phyloP scores from a whole-genome alignment of 2,797 vertebrate species.

The Anolis apletophallus region DNA sequence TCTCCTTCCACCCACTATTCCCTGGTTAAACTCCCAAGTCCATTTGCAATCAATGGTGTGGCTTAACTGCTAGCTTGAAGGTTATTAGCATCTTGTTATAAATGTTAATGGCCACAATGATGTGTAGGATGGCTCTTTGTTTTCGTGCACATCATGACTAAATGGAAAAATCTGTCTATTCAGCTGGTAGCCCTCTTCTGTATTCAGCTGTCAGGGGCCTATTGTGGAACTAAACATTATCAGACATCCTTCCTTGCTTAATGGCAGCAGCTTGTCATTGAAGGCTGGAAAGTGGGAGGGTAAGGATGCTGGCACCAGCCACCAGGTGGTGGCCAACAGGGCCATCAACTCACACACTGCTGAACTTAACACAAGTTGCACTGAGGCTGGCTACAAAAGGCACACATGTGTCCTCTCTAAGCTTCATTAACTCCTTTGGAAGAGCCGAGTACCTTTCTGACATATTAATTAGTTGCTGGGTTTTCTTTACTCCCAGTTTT shows the following conservation, averaged over 20 bases:
- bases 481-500: constrained; percentile 72
- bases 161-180: constrained; percentile 56
- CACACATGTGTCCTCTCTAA: constrained; percentile 77
- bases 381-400: constrained; percentile 60
- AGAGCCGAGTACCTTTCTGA: constrained; percentile 77
- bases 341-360: constrained; percentile 40
- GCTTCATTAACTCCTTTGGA: constrained; percentile 78
- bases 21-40: constrained; percentile 58
- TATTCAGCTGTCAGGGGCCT: constrained; percentile 55
- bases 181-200: constrained; percentile 47
- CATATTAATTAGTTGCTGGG: constrained; percentile 86
- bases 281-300: constrained; percentile 33
- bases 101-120: constrained; percentile 55
- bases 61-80: constrained; percentile 62
- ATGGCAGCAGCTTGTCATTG: constrained; percentile 42
- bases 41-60: constrained; percentile 41
- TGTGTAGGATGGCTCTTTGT: constrained; percentile 57
- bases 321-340: constrained; percentile 63
- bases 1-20: constrained; percentile 44
- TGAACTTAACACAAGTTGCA: constrained; percentile 32
- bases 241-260: constrained; percentile 46
- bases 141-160: constrained; percentile 55
- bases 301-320: constrained; percentile 23
- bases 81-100: constrained; percentile 67
- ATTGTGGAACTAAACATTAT: constrained; percentile 45